These are phyloP conservation scores for Typhlichthys eigenmanni DNA, from an alignment of 2,797 vertebrate species.

Conservation along the genomic window DNA sequence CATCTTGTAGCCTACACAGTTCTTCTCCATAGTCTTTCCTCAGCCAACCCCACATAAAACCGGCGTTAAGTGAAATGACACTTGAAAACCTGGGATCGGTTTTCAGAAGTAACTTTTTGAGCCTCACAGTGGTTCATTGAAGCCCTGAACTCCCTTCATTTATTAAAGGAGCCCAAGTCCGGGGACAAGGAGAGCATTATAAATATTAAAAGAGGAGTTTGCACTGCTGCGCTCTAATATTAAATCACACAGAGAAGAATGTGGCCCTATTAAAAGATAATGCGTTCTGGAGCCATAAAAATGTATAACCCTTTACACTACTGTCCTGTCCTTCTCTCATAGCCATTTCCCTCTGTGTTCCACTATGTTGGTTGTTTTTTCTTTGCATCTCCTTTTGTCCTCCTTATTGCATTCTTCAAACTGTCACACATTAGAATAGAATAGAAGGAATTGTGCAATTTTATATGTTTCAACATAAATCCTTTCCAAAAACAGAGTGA, in stretches of 20 bases:
- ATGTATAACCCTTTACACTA: slow-evolving; percentile 56
- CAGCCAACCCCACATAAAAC: slow-evolving; percentile 12
- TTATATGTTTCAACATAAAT: too few relatives aligned
- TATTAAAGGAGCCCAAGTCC: slow-evolving; percentile 59
- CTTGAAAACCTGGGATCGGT: slow-evolving; percentile 28
- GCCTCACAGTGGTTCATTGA: slow-evolving; percentile 48
- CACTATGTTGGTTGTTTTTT: too few relatives aligned
- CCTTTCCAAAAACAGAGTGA: too few relatives aligned
- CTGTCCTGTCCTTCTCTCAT: too few relatives aligned
- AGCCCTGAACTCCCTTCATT: slow-evolving; percentile 65
- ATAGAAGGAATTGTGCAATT: too few relatives aligned
- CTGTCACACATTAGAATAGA: too few relatives aligned
- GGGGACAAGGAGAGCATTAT: slow-evolving; percentile 65
- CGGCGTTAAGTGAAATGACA: slow-evolving; percentile 24
- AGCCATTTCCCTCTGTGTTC: too few relatives aligned
- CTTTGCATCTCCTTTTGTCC: too few relatives aligned
- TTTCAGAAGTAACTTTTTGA: slow-evolving; percentile 43
- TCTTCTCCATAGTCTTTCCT: slow-evolving; percentile 13
- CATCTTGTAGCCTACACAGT: slow-evolving; percentile 6
- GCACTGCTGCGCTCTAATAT: slow-evolving; percentile 68
- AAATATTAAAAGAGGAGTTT: slow-evolving; percentile 81
- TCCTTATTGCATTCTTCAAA: too few relatives aligned
- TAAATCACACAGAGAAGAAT: slow-evolving; percentile 74
- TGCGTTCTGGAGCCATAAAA: slow-evolving; percentile 70
- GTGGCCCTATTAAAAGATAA: slow-evolving; percentile 80